Base-by-base conservation (phyloP, 2,888 invertebrate species). In the Nymphalis c-album region DNA sequence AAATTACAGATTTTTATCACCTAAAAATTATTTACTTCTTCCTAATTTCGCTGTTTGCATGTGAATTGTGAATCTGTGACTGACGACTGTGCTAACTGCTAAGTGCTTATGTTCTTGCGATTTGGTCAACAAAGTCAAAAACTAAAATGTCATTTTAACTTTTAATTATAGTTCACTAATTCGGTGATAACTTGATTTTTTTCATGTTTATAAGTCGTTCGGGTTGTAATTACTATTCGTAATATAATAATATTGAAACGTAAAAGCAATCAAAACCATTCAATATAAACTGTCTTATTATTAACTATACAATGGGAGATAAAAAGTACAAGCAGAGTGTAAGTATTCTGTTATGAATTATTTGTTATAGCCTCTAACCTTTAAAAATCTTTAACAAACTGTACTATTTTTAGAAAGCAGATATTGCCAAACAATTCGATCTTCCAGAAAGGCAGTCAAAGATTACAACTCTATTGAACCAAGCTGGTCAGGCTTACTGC, bases 401-500 rank as follows among this genome's bases (percentile, higher is more conserved):
- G 17, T 22, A 64, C 45, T 58, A 10, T 60, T 13, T 71, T 90
- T 83, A 96, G 95, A 96, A 96, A 93, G 97, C 97, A 78, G 97
- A 97, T 88, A 97, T 97, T 77, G 97, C 97, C 0, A 96, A 96
- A 78, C 97, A 97, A 81, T 98, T 97, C 83, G 95, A 97, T 82
- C 86, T 98, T 68, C 97, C 98, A 0, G 98, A 98, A 83, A 93
- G 98, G 53, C 97, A 97, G 83, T 97, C 97, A 31, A 97, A 97
- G 91, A 97, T 97, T 70, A 97, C 97, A 16, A 95, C 97, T 3
- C 92, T 97, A 66, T 88, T 97, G 60, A 97, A 97, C 84, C 97
- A 97, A 86, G 97, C 97, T 82, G 97, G 97, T 7, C 97, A 97
- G 88, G 96, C 97, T 0, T 99, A 99, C 85, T 99, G 99, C 84